Evolutionary conservation across 2,113 vertebrate species (phyloP), one percentile per base, ranked within the genome.

Genomic region (Lethenteron reissneri): DNA sequence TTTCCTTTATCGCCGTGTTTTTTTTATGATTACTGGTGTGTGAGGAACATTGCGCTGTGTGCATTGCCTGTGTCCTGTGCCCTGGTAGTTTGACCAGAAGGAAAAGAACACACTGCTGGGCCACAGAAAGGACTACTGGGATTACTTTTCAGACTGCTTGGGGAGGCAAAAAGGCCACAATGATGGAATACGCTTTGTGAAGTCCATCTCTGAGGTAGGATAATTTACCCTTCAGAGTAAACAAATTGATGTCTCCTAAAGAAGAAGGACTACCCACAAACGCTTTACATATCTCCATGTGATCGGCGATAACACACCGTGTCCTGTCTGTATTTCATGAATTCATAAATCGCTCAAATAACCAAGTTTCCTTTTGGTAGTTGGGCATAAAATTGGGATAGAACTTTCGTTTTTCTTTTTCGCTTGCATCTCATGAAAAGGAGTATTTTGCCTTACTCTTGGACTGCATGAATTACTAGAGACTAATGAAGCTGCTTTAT

Each of bases 101-200:
- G 90, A 90, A 80, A 97, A 88, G 80, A 83, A 80, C 70, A 89
- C 86, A 2, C 85, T 97, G 74, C 79, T 97, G 73, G 87, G 92
- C 11, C 85, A 77, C 76, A 87, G 82, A 75, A 97, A 90, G 80
- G 92, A 97, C 81, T 97, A 96, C 81, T 97, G 92, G 92, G 92
- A 97, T 81, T 97, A 92, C 76, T 95, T 96, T 83, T 89, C 85
- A 0, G 86, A 89, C 77, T 97, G 92, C 77, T 81, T 97, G 80
- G 83, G 84, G 76, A 96, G 88, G 81, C 83, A 88, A 75, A 97
- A 95, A 79, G 92, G 92, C 76, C 84, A 86, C 79, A 95, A 86
- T 58, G 90, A 97, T 73, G 92, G 92, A 77, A 90, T 97, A 76
- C 90, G 90, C 75, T 96, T 95, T 58, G 90, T 97, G 77, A 96